Percentiles rank a stretch among this genome's conserved stretches.
These are phyloP conservation scores for Bradypodion ventrale DNA, from an alignment of 2,797 vertebrate genomes.

Conservation along the genomic window DNA sequence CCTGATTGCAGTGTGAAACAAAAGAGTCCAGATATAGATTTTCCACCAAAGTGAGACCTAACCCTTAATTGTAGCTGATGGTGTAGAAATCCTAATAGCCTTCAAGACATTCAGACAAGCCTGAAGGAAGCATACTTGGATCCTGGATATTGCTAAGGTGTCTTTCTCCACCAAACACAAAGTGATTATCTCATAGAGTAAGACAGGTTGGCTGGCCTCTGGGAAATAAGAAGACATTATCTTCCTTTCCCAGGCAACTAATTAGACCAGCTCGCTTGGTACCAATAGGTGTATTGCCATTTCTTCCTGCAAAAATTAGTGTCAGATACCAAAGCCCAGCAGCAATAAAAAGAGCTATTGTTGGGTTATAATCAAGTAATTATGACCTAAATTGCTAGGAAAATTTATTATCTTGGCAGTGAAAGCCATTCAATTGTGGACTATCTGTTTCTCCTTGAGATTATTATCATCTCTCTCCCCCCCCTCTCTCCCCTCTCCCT, in stretches of 20 bases:
- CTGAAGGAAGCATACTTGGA: constrained; percentile 27
- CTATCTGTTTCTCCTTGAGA: constrained; percentile 35
- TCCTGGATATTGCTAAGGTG: constrained; percentile 37
- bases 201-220: constrained; percentile 44
- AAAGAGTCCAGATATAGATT: neutral
- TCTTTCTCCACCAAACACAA: constrained; percentile 44
- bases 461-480: constrained; percentile 24
- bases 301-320: constrained; percentile 59
- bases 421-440: constrained; percentile 30
- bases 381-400: constrained; percentile 53
- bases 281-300: constrained; percentile 47
- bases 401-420: constrained; percentile 3
- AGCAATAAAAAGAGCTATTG: constrained; percentile 48
- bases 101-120: constrained; percentile 40
- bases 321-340: constrained; percentile 43
- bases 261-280: constrained; percentile 52
- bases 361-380: constrained; percentile 55
- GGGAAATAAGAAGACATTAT: constrained; percentile 58
- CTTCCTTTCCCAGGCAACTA: constrained; percentile 53
- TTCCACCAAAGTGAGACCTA: neutral
- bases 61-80: neutral
- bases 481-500: too few relatives aligned
- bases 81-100: constrained; percentile 24
- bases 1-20: neutral
- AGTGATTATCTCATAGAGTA: constrained; percentile 59